These are phyloP conservation scores for Festucalex cinctus DNA, from an alignment of 2,113 vertebrate genomes.

Conservation along the genomic window DNA sequence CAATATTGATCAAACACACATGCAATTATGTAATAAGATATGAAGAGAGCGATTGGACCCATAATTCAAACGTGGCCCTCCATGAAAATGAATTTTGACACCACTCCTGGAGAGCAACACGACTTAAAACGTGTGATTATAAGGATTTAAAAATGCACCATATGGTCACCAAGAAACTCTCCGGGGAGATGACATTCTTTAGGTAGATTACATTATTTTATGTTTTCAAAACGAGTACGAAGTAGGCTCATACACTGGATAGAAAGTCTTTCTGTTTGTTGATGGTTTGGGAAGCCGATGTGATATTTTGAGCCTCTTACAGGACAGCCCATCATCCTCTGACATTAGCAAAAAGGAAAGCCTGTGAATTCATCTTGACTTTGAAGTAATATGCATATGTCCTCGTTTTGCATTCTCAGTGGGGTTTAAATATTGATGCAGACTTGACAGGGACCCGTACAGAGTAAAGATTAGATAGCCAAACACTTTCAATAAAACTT, in stretches of 20 bases:
- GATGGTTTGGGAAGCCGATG: slow-evolving; percentile 7
- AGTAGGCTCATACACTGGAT: slow-evolving; percentile 8
- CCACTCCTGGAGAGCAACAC: slow-evolving; percentile 7
- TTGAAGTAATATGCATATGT: slow-evolving; percentile 13
- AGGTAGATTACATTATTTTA: slow-evolving; percentile 60
- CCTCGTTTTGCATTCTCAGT: slow-evolving; percentile 16
- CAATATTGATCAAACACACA: neutral
- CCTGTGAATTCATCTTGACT: slow-evolving; percentile 19
- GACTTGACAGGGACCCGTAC: slow-evolving; percentile 21
- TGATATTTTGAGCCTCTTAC: slow-evolving; percentile 1
- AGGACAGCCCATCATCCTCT: neutral
- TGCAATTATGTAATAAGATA: neutral
- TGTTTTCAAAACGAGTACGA: slow-evolving; percentile 25
- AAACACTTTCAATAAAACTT: slow-evolving; percentile 26
- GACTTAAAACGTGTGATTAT: slow-evolving; percentile 14
- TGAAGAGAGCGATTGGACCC: neutral
- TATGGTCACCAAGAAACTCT: slow-evolving; percentile 37
- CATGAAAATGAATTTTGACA: neutral
- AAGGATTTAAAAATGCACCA: slow-evolving; percentile 50
- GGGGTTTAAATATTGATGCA: slow-evolving; percentile 13
- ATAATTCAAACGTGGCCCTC: neutral
- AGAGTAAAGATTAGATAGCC: slow-evolving; percentile 19
- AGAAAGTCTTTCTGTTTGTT: slow-evolving; percentile 23
- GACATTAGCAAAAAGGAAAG: slow-evolving; percentile 4
- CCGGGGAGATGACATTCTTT: slow-evolving; percentile 25